Evolutionary conservation across 1,140 invertebrate species (phyloP).

Genomic region (Caenorhabditis remanei): DNA sequence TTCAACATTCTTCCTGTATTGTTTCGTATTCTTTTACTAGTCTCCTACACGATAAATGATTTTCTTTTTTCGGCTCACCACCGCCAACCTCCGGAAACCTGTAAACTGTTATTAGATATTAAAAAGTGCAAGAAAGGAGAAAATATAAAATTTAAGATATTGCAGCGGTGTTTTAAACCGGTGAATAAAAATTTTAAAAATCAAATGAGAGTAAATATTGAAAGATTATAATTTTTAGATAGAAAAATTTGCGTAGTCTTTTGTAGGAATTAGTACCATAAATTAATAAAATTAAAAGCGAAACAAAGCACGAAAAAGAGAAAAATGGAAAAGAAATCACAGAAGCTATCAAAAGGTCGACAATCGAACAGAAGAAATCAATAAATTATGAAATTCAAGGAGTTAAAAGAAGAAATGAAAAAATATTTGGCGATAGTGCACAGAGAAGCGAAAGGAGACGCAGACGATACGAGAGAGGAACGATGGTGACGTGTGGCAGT

Average conservation of each 20-base stretch:
- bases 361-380: not conserved
- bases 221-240: not conserved
- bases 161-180: not conserved
- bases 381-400: not conserved
- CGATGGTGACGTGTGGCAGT: constrained; percentile 2
- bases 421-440: not conserved
- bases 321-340: not conserved
- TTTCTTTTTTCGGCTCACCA: not conserved
- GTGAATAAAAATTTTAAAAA: not conserved
- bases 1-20: too few species aligned
- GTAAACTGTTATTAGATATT: not conserved
- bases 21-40: too few species aligned
- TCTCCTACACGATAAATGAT: not conserved
- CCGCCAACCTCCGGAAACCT: not conserved
- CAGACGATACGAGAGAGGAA: constrained; percentile 12
- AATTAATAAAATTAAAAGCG: not conserved
- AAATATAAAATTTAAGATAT: not conserved
- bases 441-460: not conserved
- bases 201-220: not conserved
- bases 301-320: not conserved
- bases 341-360: constrained; percentile 5
- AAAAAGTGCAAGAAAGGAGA: not conserved
- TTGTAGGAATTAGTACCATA: not conserved
- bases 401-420: not conserved
- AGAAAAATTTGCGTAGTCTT: not conserved